Evolutionary conservation across 2,888 invertebrate species (phyloP), one percentile per base, ranked within the genome.

Genomic region (Lycocerus yunnanus): DNA sequence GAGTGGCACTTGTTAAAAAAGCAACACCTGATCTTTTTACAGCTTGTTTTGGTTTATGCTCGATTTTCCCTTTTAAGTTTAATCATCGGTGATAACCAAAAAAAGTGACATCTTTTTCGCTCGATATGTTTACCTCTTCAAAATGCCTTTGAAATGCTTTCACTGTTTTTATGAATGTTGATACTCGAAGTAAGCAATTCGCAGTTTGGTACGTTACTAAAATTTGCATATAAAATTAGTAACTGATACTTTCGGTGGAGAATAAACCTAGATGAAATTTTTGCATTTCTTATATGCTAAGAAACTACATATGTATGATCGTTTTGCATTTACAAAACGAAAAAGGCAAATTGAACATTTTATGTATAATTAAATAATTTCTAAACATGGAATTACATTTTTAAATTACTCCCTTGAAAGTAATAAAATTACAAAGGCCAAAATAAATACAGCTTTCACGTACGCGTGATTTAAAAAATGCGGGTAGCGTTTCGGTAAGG

Each of bases 21-120:
- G 72, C 72, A 75, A 72, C 75, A 72, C 66, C 72, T 74, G 69
- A 75, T 72, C 72, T 75, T 66, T 75, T 72, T 75, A 69, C 63
- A 58, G 75, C 66, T 69, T 75, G 66, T 61, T 67, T 61, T 21
- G 69, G 66, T 63, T 60, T 60, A 66, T 69, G 66, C 69, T 66
- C 18, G 69, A 68, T 68, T 74, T 68, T 71, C 71, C 71, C 66
- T 72, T 71, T 74, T 75, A 71, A 69, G 68, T 68, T 71, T 75
- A 69, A 43, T 66, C 75, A 75, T 75, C 72, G 72, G 66, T 11
- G 72, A 59, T 43, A 43, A 43, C 43, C 43, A 43, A 43, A 43
- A 43, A 72, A 66, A 68, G 71, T 72, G 69, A 67, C 69, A 66
- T 14, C n/a, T 65, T 60, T 58, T 20, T 24, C 66, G 71, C 68